These are phyloP conservation scores for Oryzias woworae DNA, from an alignment of 2,113 vertebrate species.

Conservation along the genomic window DNA sequence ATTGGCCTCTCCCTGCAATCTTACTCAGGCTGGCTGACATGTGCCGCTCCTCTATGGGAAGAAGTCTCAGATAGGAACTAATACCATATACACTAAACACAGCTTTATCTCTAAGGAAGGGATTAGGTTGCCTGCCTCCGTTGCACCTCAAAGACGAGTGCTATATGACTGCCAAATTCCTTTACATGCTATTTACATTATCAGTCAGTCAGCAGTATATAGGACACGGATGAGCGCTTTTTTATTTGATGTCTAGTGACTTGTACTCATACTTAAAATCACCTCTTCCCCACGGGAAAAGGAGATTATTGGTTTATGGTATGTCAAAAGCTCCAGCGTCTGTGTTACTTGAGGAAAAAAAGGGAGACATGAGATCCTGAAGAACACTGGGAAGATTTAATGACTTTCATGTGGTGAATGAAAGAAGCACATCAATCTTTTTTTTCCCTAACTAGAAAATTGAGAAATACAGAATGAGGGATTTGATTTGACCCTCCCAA, in stretches of 20 bases:
- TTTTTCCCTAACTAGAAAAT: not conserved
- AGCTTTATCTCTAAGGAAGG: slow-evolving; percentile 81
- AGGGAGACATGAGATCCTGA: slow-evolving; percentile 26
- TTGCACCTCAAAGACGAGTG: slow-evolving; percentile 69
- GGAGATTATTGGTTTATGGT: slow-evolving; percentile 55
- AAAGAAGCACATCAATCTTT: slow-evolving; percentile 11
- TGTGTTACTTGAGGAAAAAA: slow-evolving; percentile 5
- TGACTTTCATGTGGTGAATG: not conserved
- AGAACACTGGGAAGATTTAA: slow-evolving; percentile 21
- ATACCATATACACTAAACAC: slow-evolving; percentile 72
- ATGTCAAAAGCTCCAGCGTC: slow-evolving; percentile 28
- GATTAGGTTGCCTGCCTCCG: slow-evolving; percentile 70
- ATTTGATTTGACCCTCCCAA: not conserved
- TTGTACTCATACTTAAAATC: slow-evolving; percentile 58
- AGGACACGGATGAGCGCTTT: slow-evolving; percentile 62
- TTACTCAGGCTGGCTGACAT: slow-evolving; percentile 94
- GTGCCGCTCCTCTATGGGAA: slow-evolving; percentile 82
- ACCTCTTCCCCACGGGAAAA: slow-evolving; percentile 42
- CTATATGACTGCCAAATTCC: slow-evolving; percentile 64
- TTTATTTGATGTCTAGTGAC: slow-evolving; percentile 66
- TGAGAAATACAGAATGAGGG: slow-evolving; percentile 12
- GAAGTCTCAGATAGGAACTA: slow-evolving; percentile 66
- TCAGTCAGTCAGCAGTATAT: slow-evolving; percentile 72
- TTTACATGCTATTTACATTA: slow-evolving; percentile 73
- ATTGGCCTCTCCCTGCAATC: slow-evolving; percentile 94